Base-by-base conservation (phyloP, 2,113 vertebrate species). In the Sebastes schlegelii region DNA sequence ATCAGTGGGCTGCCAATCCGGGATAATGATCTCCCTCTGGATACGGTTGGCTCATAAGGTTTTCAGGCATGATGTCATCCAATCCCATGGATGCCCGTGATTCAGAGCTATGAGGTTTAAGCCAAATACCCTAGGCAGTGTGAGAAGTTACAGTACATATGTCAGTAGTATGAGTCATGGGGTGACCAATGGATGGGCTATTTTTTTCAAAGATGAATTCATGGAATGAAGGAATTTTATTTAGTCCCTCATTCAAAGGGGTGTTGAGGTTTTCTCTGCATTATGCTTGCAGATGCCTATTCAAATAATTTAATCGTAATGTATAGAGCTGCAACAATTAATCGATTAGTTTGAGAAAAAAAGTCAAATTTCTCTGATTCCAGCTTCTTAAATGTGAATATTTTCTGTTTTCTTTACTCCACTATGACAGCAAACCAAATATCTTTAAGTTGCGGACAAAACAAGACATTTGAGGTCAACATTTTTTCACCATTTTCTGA, bases 1-100 rank as follows among this genome's bases (percentile, higher is more conserved):
- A 92, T 90, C 88, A 80, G 82, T 85, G 66, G 65, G 72, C 89
- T 82, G 89, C 88, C 83, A 85, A 78, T 86, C 64, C 68, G 75
- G 89, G 87, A 87, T 92, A 92, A 93, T 80, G 67, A 88, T 84
- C 80, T 86, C 88, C 84, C 90, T 67, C 81, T 71, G 89, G 91
- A 91, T 88, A 60, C 6, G 85, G 80, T 93, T 92, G 92, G 89
- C 89, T 90, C 80, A 78, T 74, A 64, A 60, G 61, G 62, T 83
- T 87, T 48, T 54, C 74, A 65, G 75, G 79, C 73, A 74, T 87
- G 90, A 90, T 89, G 81, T 92, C 85, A 90, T 91, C 65, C 61
- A 69, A 85, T 83, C 82, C 73, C 45, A 52, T 77, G 77, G 77
- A 80, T 54, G 66, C 75, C 60, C 21, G 57, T 85, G 87, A 89